phyloP scores from a whole-genome alignment of 2,797 vertebrate species.

The Propithecus perrieri region DNA sequence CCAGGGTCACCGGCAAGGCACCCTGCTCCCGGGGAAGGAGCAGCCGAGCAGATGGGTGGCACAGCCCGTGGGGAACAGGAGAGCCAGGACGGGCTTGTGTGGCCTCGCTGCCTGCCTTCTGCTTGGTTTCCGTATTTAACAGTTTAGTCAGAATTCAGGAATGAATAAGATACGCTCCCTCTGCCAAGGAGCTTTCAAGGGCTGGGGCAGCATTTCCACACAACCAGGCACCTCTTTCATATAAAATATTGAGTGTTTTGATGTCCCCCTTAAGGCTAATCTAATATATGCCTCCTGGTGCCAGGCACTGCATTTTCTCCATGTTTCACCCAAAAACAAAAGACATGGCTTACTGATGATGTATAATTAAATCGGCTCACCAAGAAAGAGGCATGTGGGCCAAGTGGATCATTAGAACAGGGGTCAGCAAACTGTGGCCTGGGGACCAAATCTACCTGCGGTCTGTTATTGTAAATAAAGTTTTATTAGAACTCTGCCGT shows the following conservation, averaged over 20 bases:
- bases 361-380: not conserved
- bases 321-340: not conserved
- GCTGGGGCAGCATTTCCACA: not conserved
- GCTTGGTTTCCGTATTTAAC: constrained; percentile 18
- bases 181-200: constrained; percentile 42
- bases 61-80: not conserved
- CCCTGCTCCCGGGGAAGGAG: not conserved
- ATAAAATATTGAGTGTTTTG: not conserved
- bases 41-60: not conserved
- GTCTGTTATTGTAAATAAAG: not conserved
- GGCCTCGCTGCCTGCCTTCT: constrained; percentile 47
- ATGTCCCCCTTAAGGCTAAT: not conserved
- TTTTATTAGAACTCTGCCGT: not conserved
- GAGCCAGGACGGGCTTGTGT: not conserved
- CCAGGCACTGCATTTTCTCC: not conserved
- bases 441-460: not conserved
- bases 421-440: not conserved
- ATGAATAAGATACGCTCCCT: not conserved
- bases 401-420: not conserved
- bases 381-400: not conserved
- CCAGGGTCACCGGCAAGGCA: not conserved
- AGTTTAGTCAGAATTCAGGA: not conserved
- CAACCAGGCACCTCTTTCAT: not conserved
- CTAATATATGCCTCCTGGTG: not conserved
- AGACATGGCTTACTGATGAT: not conserved